Evolutionary conservation across 2,888 invertebrate genomes (phyloP).

Genomic region (Hypselothyrea guttata): DNA sequence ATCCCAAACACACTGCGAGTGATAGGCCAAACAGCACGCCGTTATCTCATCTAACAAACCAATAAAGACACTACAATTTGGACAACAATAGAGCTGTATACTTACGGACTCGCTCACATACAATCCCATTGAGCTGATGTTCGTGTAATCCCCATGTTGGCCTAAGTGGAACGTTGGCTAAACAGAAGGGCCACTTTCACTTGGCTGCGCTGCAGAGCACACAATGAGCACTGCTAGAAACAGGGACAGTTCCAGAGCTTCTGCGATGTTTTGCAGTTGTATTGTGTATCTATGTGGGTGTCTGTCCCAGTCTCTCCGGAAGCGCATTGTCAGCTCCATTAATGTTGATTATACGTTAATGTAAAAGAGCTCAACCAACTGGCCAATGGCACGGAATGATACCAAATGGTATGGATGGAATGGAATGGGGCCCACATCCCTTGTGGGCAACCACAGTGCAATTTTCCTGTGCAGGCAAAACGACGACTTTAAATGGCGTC

Average conservation of each 20-base stretch:
- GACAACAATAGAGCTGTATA: slow-evolving; percentile 9
- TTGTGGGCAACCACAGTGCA: slow-evolving; percentile 54
- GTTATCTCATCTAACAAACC: slow-evolving; percentile 23
- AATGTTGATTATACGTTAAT: slow-evolving; percentile 76
- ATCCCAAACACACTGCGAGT: no score
- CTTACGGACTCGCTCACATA: slow-evolving; percentile 43
- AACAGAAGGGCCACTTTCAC: slow-evolving; percentile 48
- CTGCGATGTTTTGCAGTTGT: not conserved
- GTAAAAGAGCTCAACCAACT: slow-evolving; percentile 41
- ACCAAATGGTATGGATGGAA: no score
- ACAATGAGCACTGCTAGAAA: slow-evolving; percentile 48
- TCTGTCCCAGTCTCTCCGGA: slow-evolving; percentile 48
- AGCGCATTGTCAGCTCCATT: slow-evolving; percentile 72
- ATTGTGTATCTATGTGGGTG: slow-evolving; percentile 14
- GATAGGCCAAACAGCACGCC: no score
- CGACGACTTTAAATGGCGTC: slow-evolving; percentile 58
- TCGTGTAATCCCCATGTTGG: slow-evolving; percentile 66
- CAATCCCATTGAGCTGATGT: slow-evolving; percentile 72
- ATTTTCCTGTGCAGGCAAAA: slow-evolving; percentile 43
- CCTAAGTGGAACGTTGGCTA: slow-evolving; percentile 35
- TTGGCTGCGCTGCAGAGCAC: slow-evolving; percentile 48
- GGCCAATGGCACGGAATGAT: slow-evolving; percentile 1
- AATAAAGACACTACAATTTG: slow-evolving; percentile 28
- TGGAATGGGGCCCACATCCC: no score
- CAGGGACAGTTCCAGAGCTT: not conserved